Percentiles rank a stretch among this genome's conserved stretches.
phyloP scores from a whole-genome alignment of 2,888 invertebrate species.

The Thereva nobilitata region DNA sequence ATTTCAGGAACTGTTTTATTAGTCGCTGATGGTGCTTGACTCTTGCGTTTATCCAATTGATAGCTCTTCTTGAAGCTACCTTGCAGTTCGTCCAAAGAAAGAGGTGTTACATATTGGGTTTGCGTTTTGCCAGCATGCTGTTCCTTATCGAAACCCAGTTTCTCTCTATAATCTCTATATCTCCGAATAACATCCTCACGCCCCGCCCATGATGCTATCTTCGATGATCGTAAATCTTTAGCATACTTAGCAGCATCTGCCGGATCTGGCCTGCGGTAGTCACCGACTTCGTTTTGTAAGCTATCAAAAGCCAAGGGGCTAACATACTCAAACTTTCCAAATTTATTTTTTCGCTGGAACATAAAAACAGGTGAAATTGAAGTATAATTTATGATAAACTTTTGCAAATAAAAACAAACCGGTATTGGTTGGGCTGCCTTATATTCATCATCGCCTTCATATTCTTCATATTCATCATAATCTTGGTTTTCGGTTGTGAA shows the following conservation, averaged over 20 bases:
- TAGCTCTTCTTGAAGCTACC: slow-evolving; percentile 13
- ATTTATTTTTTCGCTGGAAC: too few relatives aligned
- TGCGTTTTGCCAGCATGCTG: background rate
- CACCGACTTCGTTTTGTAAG: too few relatives aligned
- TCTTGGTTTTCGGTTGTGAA: background rate
- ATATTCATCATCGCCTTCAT: slow-evolving; percentile 1
- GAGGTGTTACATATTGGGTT: background rate
- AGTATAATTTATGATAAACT: too few relatives aligned
- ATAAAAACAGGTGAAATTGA: too few relatives aligned
- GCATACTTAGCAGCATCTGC: background rate
- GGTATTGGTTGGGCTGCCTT: background rate
- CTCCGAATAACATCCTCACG: background rate
- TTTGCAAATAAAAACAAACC: too few relatives aligned
- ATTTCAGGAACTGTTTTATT: too few relatives aligned
- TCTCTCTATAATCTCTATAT: background rate
- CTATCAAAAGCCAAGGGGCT: too few relatives aligned
- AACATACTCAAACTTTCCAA: too few relatives aligned
- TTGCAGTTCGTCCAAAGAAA: slow-evolving; percentile 1
- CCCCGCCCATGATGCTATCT: background rate
- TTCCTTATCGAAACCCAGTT: background rate
- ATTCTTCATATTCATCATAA: slow-evolving; percentile 12
- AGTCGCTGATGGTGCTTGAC: background rate
- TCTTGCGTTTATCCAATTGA: slow-evolving; percentile 11
- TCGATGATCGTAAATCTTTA: background rate
- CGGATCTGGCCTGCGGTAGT: too few relatives aligned